Evolutionary conservation across 2,888 invertebrate species (phyloP).

Genomic region (Pollenia angustigena): DNA sequence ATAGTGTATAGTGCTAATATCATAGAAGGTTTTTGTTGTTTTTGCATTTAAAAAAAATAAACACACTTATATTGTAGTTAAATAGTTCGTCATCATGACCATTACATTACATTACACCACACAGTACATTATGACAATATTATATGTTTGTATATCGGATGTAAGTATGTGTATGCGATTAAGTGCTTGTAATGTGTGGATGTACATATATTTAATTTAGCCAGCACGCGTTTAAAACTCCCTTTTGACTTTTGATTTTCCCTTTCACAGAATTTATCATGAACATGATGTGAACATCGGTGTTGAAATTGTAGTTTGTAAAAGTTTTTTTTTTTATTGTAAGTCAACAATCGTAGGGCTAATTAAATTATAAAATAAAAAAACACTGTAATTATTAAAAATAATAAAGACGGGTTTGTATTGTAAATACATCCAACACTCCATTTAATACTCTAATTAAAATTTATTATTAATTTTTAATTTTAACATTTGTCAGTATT

Average conservation of each 20-base stretch:
- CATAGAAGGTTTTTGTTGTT: slow-evolving; percentile 14
- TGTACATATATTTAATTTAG: slow-evolving; percentile 63
- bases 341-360: not conserved
- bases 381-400: slow-evolving; percentile 16
- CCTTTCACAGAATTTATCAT: slow-evolving; percentile 24
- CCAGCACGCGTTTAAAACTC: slow-evolving; percentile 61
- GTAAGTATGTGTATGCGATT: not conserved
- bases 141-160: not conserved
- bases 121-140: not conserved
- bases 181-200: slow-evolving; percentile 30
- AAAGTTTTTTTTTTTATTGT: not conserved
- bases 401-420: not conserved
- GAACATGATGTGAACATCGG: not conserved
- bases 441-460: too few relatives aligned
- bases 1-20: not conserved
- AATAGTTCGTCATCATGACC: slow-evolving; percentile 44
- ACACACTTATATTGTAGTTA: slow-evolving; percentile 28
- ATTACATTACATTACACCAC: slow-evolving; percentile 30
- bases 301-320: not conserved
- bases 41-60: not conserved
- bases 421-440: too few relatives aligned
- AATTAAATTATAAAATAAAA: slow-evolving; percentile 62
- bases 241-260: slow-evolving; percentile 51
- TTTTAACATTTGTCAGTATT: too few relatives aligned
- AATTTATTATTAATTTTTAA: too few relatives aligned